Percentiles rank a stretch among this genome's conserved stretches.
Conservation (phyloP, 2,797 vertebrate genomes). For the Propithecus deckenii region DNA sequence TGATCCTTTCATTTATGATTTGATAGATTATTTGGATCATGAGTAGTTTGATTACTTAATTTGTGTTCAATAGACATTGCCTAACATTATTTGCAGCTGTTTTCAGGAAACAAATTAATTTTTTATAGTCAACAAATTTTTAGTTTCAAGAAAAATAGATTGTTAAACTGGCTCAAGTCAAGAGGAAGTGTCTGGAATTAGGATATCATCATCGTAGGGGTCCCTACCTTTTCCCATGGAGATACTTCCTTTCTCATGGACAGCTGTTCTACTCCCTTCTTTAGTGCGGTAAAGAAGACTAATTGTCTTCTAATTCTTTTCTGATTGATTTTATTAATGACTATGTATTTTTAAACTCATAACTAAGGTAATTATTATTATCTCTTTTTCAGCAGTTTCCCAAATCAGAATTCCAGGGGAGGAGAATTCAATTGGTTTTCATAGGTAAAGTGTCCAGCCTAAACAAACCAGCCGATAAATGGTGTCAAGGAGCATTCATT, state of each 20-base stretch:
- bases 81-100: not conserved
- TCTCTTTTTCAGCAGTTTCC: not conserved
- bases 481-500: not conserved
- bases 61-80: not conserved
- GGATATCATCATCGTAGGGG: rapidly evolving
- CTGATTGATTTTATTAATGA: not conserved
- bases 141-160: not conserved
- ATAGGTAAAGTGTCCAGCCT: not conserved
- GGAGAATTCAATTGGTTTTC: not conserved
- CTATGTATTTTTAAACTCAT: not conserved
- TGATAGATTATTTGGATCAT: not conserved
- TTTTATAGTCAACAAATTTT: not conserved
- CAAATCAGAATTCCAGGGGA: not conserved
- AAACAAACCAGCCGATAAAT: not conserved
- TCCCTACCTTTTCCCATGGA: not conserved
- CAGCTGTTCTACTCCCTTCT: not conserved
- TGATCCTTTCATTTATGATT: not conserved
- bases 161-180: not conserved
- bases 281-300: not conserved
- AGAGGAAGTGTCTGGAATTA: not conserved
- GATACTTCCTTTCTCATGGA: not conserved
- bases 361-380: not conserved
- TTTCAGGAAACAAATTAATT: not conserved
- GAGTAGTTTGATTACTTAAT: not conserved
- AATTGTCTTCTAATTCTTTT: not conserved